Evolutionary conservation across 2,113 vertebrate species (phyloP).

Genomic region (Trematocara stigmaticum): DNA sequence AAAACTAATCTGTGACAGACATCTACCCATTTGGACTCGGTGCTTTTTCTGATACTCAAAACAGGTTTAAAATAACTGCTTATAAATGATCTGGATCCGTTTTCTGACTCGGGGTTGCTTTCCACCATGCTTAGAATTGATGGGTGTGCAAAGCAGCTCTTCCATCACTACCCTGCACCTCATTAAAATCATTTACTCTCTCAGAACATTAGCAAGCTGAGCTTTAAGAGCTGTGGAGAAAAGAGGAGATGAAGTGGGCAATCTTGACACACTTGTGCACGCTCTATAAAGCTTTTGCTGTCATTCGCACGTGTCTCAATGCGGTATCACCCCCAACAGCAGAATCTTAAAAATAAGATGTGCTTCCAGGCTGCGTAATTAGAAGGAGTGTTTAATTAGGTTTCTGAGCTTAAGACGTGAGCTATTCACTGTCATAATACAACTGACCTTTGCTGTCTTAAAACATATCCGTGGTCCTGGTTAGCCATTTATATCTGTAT

Average conservation of each 20-base stretch:
- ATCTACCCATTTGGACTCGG: neutral
- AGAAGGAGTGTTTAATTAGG: constrained; percentile 49
- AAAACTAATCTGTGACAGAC: neutral
- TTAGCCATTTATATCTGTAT: neutral
- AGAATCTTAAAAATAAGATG: neutral
- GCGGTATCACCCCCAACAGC: neutral
- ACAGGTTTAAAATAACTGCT: neutral
- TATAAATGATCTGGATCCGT: neutral
- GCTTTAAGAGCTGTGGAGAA: constrained; percentile 26
- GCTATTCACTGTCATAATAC: constrained; percentile 37
- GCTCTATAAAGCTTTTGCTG: constrained; percentile 32
- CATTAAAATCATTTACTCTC: constrained; percentile 49
- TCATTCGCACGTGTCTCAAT: constrained; percentile 18
- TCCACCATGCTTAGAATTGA: neutral
- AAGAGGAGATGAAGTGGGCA: constrained; percentile 44
- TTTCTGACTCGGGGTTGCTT: neutral
- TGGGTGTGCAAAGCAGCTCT: constrained; percentile 10
- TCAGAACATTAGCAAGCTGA: constrained; percentile 35
- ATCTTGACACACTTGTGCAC: constrained; percentile 14
- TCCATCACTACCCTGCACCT: constrained; percentile 41
- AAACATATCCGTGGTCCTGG: neutral
- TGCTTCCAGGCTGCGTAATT: constrained; percentile 30
- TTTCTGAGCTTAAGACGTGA: constrained; percentile 20
- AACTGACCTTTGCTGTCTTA: constrained; percentile 34
- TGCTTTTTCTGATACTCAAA: neutral